A percentile compares a stretch with the other conserved stretches of the same genome.
These are phyloP conservation scores for Atractosteus spatula DNA, from an alignment of 2,113 vertebrate species.

Conservation along the genomic window DNA sequence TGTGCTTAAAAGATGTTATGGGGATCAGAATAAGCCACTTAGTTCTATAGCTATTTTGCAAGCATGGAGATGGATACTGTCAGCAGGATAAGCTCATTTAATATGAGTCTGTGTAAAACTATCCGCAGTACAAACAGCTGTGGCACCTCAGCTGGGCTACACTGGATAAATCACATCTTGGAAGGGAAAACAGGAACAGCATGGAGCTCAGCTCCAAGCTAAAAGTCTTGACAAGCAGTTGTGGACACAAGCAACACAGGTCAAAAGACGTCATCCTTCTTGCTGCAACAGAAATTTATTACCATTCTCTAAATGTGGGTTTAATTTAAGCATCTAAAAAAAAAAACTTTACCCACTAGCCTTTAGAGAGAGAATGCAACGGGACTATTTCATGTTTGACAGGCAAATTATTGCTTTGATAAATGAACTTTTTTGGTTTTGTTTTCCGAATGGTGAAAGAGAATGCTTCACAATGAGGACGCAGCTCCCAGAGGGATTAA, in stretches of 20 bases:
- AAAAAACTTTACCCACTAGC: too few species aligned
- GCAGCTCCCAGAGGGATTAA: too few species aligned
- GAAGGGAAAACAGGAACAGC: constrained; percentile 57
- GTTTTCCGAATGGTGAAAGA: too few species aligned
- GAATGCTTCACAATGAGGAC: too few species aligned
- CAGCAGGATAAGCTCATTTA: constrained; percentile 43
- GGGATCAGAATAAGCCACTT: constrained; percentile 37
- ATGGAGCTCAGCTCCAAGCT: constrained; percentile 45
- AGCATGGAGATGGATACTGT: constrained; percentile 40
- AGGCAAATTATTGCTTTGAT: too few species aligned
- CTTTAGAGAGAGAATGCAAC: too few species aligned
- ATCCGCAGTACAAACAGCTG: constrained; percentile 61
- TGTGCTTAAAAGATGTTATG: background rate
- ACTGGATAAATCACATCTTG: constrained; percentile 52
- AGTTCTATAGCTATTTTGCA: constrained; percentile 27
- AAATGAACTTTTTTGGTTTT: too few species aligned
- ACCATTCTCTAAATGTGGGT: constrained; percentile 7
- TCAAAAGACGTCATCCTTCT: constrained; percentile 26
- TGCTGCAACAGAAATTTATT: constrained; percentile 22
- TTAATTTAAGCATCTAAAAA: too few species aligned
- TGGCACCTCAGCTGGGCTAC: constrained; percentile 46
- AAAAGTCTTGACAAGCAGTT: constrained; percentile 52
- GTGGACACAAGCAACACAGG: constrained; percentile 39
- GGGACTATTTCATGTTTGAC: too few species aligned
- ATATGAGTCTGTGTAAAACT: constrained; percentile 48